Percentiles rank a stretch among this genome's conserved stretches.
These are phyloP conservation scores for Athrips mouffetella DNA, from an alignment of 2,888 invertebrate genomes.

Conservation along the genomic window DNA sequence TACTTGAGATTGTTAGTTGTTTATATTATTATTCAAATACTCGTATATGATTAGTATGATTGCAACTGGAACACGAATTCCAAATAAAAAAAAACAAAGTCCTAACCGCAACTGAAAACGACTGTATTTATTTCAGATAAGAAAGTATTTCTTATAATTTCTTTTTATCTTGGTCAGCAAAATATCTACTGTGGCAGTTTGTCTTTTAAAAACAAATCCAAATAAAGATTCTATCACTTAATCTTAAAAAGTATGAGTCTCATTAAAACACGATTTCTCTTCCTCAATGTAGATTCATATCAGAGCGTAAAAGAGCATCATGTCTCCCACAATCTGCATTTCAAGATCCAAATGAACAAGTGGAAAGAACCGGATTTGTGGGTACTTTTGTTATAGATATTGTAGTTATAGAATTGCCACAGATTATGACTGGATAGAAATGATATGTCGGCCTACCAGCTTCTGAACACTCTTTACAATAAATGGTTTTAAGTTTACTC, in stretches of 20 bases:
- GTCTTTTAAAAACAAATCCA: not conserved
- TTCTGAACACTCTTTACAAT: too few relatives aligned
- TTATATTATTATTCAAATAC: too few relatives aligned
- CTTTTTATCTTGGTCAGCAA: too few relatives aligned
- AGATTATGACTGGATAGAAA: not conserved
- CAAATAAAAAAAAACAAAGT: too few relatives aligned
- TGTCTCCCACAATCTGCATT: conserved; percentile 29
- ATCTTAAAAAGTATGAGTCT: conserved; percentile 14
- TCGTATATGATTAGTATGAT: too few relatives aligned
- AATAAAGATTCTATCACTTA: conserved; percentile 6
- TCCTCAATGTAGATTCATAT: conserved; percentile 13
- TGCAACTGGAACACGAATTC: too few relatives aligned
- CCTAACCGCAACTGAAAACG: too few relatives aligned
- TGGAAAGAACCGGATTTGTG: conserved; percentile 38
- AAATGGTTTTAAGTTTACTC: too few relatives aligned
- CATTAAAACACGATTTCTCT: conserved; percentile 14
- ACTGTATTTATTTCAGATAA: too few relatives aligned
- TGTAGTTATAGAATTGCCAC: not conserved
- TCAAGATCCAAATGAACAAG: conserved; percentile 36
- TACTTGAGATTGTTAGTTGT: too few relatives aligned
- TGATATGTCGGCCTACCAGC: not conserved
- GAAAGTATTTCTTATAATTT: too few relatives aligned
- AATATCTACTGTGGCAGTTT: too few relatives aligned
- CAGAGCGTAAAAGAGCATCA: conserved; percentile 6
- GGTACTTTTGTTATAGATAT: conserved; percentile 8